Evolutionary conservation across 2,888 invertebrate species (phyloP).

Genomic region (Germaria angustata): DNA sequence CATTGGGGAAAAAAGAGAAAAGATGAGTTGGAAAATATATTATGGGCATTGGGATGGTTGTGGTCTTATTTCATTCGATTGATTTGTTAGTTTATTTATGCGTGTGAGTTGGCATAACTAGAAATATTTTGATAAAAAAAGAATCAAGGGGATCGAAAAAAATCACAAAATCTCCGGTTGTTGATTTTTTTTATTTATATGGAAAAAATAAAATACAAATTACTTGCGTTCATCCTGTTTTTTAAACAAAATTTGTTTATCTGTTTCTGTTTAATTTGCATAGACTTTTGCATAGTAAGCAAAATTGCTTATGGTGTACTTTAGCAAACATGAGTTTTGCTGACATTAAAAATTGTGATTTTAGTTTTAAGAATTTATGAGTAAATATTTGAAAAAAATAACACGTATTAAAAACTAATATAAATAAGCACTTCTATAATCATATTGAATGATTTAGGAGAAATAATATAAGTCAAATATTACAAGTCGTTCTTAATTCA

Average conservation of each 20-base stretch:
- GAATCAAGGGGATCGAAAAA: neutral
- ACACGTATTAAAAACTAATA: too few species aligned
- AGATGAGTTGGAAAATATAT: neutral
- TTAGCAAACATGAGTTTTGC: neutral
- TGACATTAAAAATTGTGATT: constrained; percentile 26
- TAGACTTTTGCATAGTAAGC: constrained; percentile 11
- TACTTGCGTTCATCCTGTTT: neutral
- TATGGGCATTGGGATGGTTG: constrained; percentile 17
- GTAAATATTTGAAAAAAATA: too few species aligned
- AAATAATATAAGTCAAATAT: too few species aligned
- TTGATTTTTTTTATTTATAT: constrained; percentile 8
- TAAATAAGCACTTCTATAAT: too few species aligned
- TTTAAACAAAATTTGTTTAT: neutral
- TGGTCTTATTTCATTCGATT: constrained; percentile 57
- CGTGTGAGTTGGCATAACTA: constrained; percentile 27
- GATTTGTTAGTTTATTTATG: constrained; percentile 52
- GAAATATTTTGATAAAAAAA: constrained; percentile 13
- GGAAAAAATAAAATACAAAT: neutral
- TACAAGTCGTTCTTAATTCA: too few species aligned
- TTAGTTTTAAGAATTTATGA: too few species aligned
- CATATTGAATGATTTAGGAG: too few species aligned
- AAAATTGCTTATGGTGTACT: neutral
- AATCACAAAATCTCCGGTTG: constrained; percentile 24
- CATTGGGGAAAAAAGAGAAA: neutral
- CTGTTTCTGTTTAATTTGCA: neutral